These are phyloP conservation scores for Phalera bucephala DNA, from an alignment of 2,888 invertebrate genomes.

Conservation along the genomic window DNA sequence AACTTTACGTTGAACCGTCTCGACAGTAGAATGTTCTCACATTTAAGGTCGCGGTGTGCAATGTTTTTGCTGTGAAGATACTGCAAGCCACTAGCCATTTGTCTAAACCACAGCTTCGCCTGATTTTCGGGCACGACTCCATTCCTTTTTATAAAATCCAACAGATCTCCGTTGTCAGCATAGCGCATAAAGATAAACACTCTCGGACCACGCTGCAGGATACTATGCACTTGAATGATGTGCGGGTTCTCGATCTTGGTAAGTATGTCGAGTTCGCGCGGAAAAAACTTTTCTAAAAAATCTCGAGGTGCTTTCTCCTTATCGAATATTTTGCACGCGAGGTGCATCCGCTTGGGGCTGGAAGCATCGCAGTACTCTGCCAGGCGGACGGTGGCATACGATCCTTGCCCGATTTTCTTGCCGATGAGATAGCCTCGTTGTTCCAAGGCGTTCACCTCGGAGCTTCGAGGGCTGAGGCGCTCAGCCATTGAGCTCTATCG, in stretches of 20 bases:
- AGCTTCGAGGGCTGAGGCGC: conserved; percentile 89
- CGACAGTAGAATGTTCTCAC: conserved; percentile 94
- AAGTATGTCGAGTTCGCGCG: conserved; percentile 94
- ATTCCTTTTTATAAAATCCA: conserved; percentile 91
- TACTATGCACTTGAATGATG: conserved; percentile 94
- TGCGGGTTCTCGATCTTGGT: conserved; percentile 95
- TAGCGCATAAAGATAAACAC: conserved; percentile 96
- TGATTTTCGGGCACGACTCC: conserved; percentile 91
- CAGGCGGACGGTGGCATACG: conserved; percentile 94
- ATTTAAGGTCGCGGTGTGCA: conserved; percentile 96
- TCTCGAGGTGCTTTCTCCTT: conserved; percentile 94
- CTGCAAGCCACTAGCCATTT: conserved; percentile 92
- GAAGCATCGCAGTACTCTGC: conserved; percentile 90
- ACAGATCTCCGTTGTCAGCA: conserved; percentile 94
- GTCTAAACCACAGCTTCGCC: conserved; percentile 92
- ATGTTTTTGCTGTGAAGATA: conserved; percentile 93
- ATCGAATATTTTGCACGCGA: conserved; percentile 96
- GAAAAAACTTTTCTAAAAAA: conserved; percentile 96
- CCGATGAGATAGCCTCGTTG: conserved; percentile 92
- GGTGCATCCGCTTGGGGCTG: conserved; percentile 87
- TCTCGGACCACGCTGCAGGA: conserved; percentile 90
- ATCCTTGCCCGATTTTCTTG: conserved; percentile 95
- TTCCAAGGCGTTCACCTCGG: conserved; percentile 93
- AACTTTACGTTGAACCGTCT: conserved; percentile 93
- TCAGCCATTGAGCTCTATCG: conserved; percentile 86